Percentiles rank a stretch among this genome's conserved stretches.
Evolutionary conservation across 2,113 vertebrate genomes (phyloP).

Genomic region (Casuarius casuarius): DNA sequence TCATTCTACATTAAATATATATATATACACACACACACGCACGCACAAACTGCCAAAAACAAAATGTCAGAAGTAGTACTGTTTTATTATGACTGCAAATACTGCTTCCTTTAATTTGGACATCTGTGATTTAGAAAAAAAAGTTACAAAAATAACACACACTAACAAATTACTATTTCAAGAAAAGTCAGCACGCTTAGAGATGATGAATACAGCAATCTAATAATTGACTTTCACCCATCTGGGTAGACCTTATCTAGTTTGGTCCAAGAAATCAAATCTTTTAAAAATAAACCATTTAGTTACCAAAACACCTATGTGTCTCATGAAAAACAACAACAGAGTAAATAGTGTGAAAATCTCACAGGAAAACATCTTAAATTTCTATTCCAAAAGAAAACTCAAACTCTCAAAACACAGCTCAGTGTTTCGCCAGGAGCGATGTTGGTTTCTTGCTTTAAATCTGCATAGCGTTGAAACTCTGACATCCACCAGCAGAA

Average conservation of each 20-base stretch:
- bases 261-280: not conserved
- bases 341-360: not conserved
- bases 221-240: not conserved
- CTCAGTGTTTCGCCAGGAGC: not conserved
- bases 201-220: not conserved
- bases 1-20: not conserved
- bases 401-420: not conserved
- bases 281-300: not conserved
- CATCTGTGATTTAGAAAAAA: not conserved
- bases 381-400: not conserved
- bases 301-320: not conserved
- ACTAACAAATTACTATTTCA: not conserved
- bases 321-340: not conserved
- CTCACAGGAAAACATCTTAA: not conserved
- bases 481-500: not conserved
- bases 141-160: not conserved
- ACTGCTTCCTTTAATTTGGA: not conserved
- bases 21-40: not conserved
- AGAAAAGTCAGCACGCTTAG: not conserved
- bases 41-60: not conserved
- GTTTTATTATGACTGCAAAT: not conserved
- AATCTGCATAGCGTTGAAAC: not conserved
- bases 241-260: not conserved
- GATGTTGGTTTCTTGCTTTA: not conserved
- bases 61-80: not conserved